These are phyloP conservation scores for Calidris pugnax DNA, from an alignment of 2,113 vertebrate genomes.

Conservation along the genomic window DNA sequence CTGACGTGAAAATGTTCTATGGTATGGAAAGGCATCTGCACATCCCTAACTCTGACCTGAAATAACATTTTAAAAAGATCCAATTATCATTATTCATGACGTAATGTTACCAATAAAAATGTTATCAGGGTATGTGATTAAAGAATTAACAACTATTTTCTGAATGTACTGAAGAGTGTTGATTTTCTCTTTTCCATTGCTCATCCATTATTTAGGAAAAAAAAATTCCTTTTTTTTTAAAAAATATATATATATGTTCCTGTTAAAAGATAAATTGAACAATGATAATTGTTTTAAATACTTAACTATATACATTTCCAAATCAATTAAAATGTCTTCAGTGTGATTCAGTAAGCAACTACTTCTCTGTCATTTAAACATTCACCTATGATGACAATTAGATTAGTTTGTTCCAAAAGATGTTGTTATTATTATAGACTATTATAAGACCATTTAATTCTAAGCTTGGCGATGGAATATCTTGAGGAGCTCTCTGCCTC, in stretches of 20 bases:
- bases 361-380: not conserved
- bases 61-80: not conserved
- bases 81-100: not conserved
- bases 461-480: not conserved
- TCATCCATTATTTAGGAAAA: not conserved
- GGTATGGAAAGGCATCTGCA: not conserved
- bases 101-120: not conserved
- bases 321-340: not conserved
- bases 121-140: not conserved
- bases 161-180: not conserved
- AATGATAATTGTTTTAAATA: not conserved
- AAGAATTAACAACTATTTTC: not conserved
- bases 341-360: not conserved
- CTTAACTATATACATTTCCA: not conserved
- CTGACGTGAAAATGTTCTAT: not conserved
- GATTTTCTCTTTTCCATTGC: rapidly evolving
- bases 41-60: not conserved
- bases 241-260: not conserved
- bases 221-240: not conserved
- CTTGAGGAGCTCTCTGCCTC: not conserved
- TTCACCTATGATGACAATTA: not conserved
- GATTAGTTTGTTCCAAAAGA: not conserved
- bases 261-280: not conserved
- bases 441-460: not conserved
- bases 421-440: not conserved